Evolutionary conservation across 2,113 vertebrate species (phyloP).

Genomic region (Tachysurus vachellii): DNA sequence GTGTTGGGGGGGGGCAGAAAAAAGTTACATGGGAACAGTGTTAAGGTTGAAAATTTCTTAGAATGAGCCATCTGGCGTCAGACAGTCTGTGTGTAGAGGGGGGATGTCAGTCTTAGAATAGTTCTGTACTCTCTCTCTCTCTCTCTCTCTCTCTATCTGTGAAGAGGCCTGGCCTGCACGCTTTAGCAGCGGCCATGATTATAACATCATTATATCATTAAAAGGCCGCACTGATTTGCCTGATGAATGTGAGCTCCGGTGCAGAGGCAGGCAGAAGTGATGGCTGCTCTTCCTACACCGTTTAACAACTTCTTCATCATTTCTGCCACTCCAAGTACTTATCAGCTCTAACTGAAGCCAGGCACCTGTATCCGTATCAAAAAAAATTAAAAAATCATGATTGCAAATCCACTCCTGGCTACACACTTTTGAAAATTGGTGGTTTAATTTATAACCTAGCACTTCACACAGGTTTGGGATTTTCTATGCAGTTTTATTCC

Average conservation of each 20-base stretch:
- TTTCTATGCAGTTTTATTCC: not conserved
- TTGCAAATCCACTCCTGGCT: not conserved
- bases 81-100: conserved; percentile 88
- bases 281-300: conserved; percentile 19
- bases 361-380: conserved; percentile 8
- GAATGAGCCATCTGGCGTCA: conserved; percentile 99
- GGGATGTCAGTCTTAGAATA: conserved; percentile 89
- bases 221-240: conserved; percentile 68
- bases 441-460: not conserved
- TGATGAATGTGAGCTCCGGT: conserved; percentile 54
- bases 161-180: conserved; percentile 63
- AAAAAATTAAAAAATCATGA: not conserved
- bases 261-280: conserved; percentile 29
- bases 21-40: conserved; percentile 99
- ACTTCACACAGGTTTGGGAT: not conserved
- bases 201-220: conserved; percentile 69
- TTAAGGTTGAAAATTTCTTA: conserved; percentile 99
- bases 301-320: conserved; percentile 37
- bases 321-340: conserved; percentile 15
- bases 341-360: not conserved
- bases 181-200: conserved; percentile 69
- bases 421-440: not conserved
- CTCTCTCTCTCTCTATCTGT: conserved; percentile 25
- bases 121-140: conserved; percentile 75
- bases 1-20: conserved; percentile 65